A percentile compares a stretch with the other conserved stretches of the same genome.
phyloP scores from a whole-genome alignment of 37 sponge, comb jelly and placozoan species.

The Hexactinellida sp. region DNA sequence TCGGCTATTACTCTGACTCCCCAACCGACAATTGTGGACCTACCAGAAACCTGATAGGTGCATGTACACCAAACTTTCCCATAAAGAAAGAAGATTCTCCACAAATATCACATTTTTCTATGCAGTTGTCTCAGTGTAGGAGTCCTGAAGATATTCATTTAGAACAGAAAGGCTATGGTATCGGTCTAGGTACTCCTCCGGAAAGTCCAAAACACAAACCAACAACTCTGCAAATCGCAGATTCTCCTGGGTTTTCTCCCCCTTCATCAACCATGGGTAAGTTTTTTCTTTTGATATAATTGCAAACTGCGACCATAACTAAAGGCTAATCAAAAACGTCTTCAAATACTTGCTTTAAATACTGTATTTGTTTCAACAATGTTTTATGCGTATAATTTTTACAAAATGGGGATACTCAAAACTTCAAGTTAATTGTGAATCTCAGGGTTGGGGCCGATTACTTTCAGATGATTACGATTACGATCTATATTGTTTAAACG shows the following conservation, averaged over 20 bases:
- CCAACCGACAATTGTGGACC: background rate
- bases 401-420: too few species aligned
- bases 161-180: background rate
- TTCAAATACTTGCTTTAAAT: too few species aligned
- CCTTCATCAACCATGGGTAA: slow-evolving; percentile 4
- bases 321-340: too few species aligned
- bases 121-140: background rate
- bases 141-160: slow-evolving; percentile 15
- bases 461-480: too few species aligned
- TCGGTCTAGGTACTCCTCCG: background rate
- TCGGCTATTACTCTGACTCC: background rate
- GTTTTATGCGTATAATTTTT: too few species aligned
- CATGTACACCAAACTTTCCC: background rate
- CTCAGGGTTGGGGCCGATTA: too few species aligned
- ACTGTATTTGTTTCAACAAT: too few species aligned
- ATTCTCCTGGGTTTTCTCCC: slow-evolving; percentile 1
- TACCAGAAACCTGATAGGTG: background rate
- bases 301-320: too few species aligned
- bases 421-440: too few species aligned
- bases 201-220: slow-evolving; percentile 4
- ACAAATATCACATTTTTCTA: background rate
- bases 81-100: background rate
- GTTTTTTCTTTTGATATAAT: background rate
- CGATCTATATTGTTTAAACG: too few species aligned
- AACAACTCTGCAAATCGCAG: background rate